Base-by-base conservation (phyloP, 1,140 invertebrate species). In the Nephila pilipes region DNA sequence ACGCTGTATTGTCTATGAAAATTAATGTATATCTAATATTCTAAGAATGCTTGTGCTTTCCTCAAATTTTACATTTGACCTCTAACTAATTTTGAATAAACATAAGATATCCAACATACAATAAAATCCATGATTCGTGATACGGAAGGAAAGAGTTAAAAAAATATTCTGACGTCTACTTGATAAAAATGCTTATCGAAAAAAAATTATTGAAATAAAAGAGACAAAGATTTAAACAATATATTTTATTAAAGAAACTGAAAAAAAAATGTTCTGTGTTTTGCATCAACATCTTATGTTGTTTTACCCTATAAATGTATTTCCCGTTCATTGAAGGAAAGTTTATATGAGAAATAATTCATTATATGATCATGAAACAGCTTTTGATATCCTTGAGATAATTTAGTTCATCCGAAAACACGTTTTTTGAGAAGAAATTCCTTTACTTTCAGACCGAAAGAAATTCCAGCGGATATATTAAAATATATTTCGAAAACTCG, bases 381-480 rank as follows among this genome's bases (percentile, higher is more conserved):
- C 63, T 25, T 69, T 69, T 25, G 63, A 69, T 32, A 69, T 22
- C 12, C 25, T 69, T 8, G 63, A 69, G n/a, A 29, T 69, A 69
- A 2, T 69, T 69, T 14, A 22, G 8, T 69, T 29, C 63, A 69
- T 22, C 25, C 63, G 2, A 69, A 69, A 69, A 69, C 25, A 69
- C 8, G 1, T 8, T 14, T 69, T 69, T 69, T 29, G 25, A 12
- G 29, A 69, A 69, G 63, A 69, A 29, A 29, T n/a, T 69, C 25
- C n/a, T 69, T 12, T 10, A 25, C 12, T 29, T 8, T 25, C 25
- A 69, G n/a, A 25, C 14, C 29, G n/a, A 69, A 69, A 69, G 25
- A 29, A 69, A 69, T 69, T 69, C 63, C n/a, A 25, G 14, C 22
- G 63, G 25, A 69, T 69, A 29, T 69, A 69, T 69, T 69, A 69